These are phyloP conservation scores for Dryobates pubescens DNA, from an alignment of 2,797 vertebrate species.

Conservation along the genomic window DNA sequence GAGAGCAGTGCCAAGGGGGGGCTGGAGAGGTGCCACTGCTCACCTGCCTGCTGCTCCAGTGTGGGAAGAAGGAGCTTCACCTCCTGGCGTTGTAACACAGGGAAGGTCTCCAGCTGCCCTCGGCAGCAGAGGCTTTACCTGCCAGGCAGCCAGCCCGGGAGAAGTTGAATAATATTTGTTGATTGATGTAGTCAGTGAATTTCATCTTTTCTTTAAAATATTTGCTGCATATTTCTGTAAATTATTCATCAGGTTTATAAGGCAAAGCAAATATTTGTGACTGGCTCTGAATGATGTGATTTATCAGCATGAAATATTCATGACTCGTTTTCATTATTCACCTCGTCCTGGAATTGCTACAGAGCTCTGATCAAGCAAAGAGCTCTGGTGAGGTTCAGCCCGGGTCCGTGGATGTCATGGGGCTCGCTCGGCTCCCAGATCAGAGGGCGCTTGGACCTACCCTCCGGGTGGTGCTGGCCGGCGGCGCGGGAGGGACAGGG, in stretches of 20 bases:
- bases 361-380: slow-evolving; percentile 57
- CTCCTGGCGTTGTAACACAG: background rate
- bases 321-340: slow-evolving; percentile 69
- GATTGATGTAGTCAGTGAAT: slow-evolving; percentile 63
- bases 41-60: background rate
- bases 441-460: rapidly evolving
- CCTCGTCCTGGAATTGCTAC: slow-evolving; percentile 61
- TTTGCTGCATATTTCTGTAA: slow-evolving; percentile 51
- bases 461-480: rapidly evolving
- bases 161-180: slow-evolving; percentile 67
- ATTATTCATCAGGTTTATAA: slow-evolving; percentile 67
- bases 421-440: rapidly evolving
- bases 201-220: slow-evolving; percentile 68
- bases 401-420: background rate
- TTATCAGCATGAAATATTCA: slow-evolving; percentile 71
- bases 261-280: slow-evolving; percentile 72
- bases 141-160: slow-evolving; percentile 40
- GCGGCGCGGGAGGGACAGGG: background rate
- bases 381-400: slow-evolving; percentile 32
- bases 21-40: no score
- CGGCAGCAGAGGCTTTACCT: slow-evolving; percentile 49
- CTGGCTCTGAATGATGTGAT: slow-evolving; percentile 66
- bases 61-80: background rate
- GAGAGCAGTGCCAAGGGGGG: background rate
- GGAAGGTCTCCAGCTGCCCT: slow-evolving; percentile 29